Percentiles rank a stretch among this genome's conserved stretches.
Evolutionary conservation across 1,140 invertebrate species (phyloP).

Genomic region (Notospermus geniculatus): DNA sequence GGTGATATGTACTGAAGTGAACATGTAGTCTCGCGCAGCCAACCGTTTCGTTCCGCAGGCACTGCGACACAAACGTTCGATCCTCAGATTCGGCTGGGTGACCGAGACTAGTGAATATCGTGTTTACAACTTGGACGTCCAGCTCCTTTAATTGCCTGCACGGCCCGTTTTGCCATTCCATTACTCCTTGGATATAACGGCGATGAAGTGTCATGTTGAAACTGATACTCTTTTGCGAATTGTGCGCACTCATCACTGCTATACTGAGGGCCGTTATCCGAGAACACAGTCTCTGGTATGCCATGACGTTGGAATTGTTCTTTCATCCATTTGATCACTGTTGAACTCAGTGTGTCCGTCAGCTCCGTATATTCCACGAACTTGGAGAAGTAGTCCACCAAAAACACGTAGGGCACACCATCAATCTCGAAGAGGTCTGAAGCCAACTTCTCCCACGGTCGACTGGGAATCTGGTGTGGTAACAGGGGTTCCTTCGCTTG

Average conservation of each 20-base stretch:
- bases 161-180: constrained; percentile 23
- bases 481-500: constrained; percentile 49
- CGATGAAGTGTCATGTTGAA: constrained; percentile 26
- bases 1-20: no score
- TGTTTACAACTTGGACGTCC: no score
- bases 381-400: constrained; percentile 23
- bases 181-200: constrained; percentile 26
- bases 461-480: constrained; percentile 33
- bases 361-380: constrained; percentile 19
- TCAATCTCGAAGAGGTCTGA: constrained; percentile 42
- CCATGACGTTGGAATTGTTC: constrained; percentile 27
- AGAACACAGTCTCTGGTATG: constrained; percentile 22
- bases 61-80: no score
- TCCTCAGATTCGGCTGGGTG: no score
- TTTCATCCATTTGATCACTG: constrained; percentile 24
- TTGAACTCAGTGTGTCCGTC: constrained; percentile 6
- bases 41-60: no score
- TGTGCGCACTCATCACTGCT: constrained; percentile 24
- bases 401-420: constrained; percentile 22
- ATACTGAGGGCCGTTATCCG: constrained; percentile 34
- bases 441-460: constrained; percentile 39
- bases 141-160: no score
- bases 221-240: constrained; percentile 23
- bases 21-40: no score
- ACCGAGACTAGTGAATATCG: no score